Evolutionary conservation across 2,113 vertebrate species (phyloP).

Genomic region (Eudorcas thomsonii): DNA sequence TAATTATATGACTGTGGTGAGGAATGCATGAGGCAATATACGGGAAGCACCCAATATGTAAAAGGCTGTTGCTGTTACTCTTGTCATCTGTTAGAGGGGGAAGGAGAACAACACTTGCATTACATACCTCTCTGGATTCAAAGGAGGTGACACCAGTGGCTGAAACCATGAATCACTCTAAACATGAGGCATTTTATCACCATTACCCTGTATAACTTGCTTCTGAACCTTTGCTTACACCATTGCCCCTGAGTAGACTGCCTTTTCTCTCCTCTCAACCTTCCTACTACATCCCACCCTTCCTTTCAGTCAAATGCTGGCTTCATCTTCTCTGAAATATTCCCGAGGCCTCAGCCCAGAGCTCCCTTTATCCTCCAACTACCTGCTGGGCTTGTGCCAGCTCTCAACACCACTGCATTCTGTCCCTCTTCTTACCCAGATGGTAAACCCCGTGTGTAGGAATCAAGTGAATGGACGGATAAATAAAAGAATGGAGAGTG

Average conservation of each 20-base stretch:
- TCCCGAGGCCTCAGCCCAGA: neutral
- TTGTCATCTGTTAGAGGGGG: neutral
- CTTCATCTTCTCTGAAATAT: conserved; percentile 10
- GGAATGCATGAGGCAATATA: neutral
- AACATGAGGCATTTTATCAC: neutral
- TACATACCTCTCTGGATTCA: neutral
- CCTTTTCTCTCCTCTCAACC: neutral
- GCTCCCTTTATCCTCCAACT: neutral
- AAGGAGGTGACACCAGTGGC: neutral
- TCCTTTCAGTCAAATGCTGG: neutral
- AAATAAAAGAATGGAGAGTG: neutral
- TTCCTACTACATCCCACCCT: neutral
- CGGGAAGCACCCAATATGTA: neutral
- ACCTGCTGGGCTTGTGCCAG: neutral
- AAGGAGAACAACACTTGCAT: neutral
- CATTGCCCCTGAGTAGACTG: neutral
- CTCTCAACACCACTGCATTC: neutral
- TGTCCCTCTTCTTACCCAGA: neutral
- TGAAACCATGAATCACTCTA: neutral
- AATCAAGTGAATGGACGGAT: neutral
- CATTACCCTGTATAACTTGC: neutral
- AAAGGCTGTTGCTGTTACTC: neutral
- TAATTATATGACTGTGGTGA: neutral
- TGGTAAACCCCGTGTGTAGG: neutral
- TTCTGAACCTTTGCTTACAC: neutral